Evolutionary conservation across 2,888 invertebrate genomes (phyloP).

Genomic region (Agrochola lychnidis): DNA sequence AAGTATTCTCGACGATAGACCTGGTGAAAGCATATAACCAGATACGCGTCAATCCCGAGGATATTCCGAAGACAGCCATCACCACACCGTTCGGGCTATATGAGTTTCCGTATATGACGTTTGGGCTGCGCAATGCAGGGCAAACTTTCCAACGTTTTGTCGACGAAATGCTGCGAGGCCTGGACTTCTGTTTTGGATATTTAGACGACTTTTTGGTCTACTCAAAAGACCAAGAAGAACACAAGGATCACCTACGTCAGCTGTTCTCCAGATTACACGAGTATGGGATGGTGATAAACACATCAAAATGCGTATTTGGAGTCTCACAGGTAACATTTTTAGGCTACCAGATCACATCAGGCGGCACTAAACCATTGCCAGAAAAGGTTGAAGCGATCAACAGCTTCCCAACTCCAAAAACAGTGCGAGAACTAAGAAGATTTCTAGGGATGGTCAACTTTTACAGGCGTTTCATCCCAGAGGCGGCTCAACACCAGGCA

Average conservation of each 20-base stretch:
- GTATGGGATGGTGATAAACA: not conserved
- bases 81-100: not conserved
- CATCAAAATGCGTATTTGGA: not conserved
- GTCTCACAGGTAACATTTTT: not conserved
- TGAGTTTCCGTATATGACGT: not conserved
- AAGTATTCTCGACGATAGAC: not conserved
- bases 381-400: not conserved
- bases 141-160: not conserved
- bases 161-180: not conserved
- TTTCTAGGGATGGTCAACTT: not conserved
- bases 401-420: not conserved
- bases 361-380: conserved; percentile 1
- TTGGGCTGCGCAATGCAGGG: not conserved
- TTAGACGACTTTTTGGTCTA: conserved; percentile 5
- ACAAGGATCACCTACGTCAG: not conserved
- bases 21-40: not conserved
- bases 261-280: not conserved
- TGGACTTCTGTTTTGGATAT: not conserved
- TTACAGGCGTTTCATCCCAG: not conserved
- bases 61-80: not conserved
- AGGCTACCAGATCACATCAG: not conserved
- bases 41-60: not conserved
- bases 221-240: not conserved
- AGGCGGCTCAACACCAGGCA: not conserved
- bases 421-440: not conserved